These are phyloP conservation scores for Magallana nippona DNA, from an alignment of 2,888 invertebrate species.

Conservation along the genomic window DNA sequence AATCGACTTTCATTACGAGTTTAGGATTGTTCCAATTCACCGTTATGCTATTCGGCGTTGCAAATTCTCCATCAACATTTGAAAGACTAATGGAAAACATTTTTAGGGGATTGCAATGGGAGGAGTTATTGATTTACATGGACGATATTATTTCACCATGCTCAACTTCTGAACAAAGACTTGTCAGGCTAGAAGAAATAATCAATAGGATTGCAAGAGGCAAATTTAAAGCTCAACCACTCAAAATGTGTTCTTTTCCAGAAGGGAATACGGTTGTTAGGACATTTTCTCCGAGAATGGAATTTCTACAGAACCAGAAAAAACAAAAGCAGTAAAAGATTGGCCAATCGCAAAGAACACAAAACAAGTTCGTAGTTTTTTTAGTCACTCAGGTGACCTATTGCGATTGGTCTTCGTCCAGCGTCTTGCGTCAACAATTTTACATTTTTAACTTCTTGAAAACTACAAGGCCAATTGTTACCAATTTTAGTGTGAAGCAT, in stretches of 20 bases:
- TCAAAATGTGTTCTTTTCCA: slow-evolving; percentile 56
- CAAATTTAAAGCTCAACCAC: slow-evolving; percentile 56
- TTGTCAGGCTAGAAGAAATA: slow-evolving; percentile 47
- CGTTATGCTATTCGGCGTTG: slow-evolving; percentile 41
- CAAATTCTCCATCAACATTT: slow-evolving; percentile 59
- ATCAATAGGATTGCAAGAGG: slow-evolving; percentile 48
- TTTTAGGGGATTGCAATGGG: slow-evolving; percentile 45
- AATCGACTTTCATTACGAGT: slow-evolving; percentile 53
- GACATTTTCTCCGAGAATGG: neutral
- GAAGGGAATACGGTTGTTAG: slow-evolving; percentile 44
- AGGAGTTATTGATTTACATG: slow-evolving; percentile 50
- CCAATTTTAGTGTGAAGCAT: too few species aligned
- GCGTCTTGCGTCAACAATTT: too few species aligned
- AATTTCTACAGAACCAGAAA: neutral
- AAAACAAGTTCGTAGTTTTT: too few species aligned
- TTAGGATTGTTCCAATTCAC: slow-evolving; percentile 50
- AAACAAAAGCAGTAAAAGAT: neutral
- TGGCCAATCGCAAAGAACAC: neutral
- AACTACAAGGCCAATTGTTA: too few species aligned
- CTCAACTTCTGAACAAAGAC: slow-evolving; percentile 24
- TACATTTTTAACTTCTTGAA: too few species aligned
- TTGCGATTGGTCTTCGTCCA: too few species aligned
- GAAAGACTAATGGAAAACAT: slow-evolving; percentile 56
- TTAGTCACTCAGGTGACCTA: too few species aligned
- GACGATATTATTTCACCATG: slow-evolving; percentile 55